Percentiles rank a stretch among this genome's conserved stretches.
phyloP scores from a whole-genome alignment of 2,797 vertebrate genomes.

The Botia kubotai region DNA sequence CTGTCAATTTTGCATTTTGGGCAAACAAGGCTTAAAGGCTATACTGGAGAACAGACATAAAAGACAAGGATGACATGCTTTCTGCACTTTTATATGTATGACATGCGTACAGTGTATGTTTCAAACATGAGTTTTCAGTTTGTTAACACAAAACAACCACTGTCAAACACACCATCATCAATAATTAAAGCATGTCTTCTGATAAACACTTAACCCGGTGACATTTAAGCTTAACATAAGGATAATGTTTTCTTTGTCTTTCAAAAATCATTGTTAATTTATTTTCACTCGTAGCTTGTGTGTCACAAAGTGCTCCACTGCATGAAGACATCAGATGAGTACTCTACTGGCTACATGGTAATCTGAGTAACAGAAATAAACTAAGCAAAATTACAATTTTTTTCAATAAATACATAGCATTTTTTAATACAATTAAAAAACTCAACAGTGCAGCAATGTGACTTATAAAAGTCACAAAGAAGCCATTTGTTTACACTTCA shows the following conservation, averaged over 20 bases:
- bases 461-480: background rate
- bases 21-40: constrained; percentile 1
- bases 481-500: background rate
- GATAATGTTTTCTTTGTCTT: background rate
- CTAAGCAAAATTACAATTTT: background rate
- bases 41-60: background rate
- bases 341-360: background rate
- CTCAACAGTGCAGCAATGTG: background rate
- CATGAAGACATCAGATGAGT: background rate
- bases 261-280: background rate
- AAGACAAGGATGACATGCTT: background rate
- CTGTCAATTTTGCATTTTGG: constrained; percentile 9
- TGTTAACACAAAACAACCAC: background rate
- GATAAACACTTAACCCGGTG: background rate
- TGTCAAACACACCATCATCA: background rate
- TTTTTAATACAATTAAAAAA: background rate
- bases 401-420: background rate
- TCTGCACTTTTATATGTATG: background rate
- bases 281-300: background rate
- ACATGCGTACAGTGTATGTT: background rate
- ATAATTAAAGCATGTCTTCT: background rate
- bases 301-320: background rate
- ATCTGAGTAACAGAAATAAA: background rate
- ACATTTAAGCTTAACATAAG: background rate
- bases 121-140: background rate